A percentile compares a stretch with the other conserved stretches of the same genome.
These are phyloP conservation scores for Pelochelys cantorii DNA, from an alignment of 2,797 vertebrate genomes.

Conservation along the genomic window DNA sequence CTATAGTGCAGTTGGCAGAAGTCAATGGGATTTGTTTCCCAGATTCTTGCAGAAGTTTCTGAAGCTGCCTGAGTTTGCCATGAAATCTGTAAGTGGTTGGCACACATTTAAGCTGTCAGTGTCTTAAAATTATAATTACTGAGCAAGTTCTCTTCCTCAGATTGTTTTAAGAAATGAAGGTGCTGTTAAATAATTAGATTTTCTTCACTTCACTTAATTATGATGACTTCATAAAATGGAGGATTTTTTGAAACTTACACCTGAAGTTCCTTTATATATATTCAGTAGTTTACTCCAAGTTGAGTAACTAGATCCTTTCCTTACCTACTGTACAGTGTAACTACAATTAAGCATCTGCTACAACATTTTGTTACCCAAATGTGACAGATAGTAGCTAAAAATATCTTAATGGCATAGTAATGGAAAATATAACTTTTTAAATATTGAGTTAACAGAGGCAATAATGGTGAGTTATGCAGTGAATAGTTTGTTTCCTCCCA, in stretches of 20 bases:
- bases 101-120: not conserved
- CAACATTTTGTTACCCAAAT: constrained; percentile 21
- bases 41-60: constrained; percentile 50
- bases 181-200: not conserved
- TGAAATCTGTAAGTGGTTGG: constrained; percentile 13
- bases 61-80: not conserved
- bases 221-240: constrained; percentile 6
- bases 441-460: constrained; percentile 22
- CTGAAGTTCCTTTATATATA: not conserved
- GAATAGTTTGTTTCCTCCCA: constrained; percentile 38
- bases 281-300: not conserved
- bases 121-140: constrained; percentile 27
- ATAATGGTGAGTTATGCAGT: not conserved
- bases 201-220: constrained; percentile 13
- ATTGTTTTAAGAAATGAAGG: not conserved
- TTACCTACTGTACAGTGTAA: not conserved
- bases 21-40: constrained; percentile 59
- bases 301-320: not conserved
- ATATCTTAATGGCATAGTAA: not conserved
- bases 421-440: constrained; percentile 13
- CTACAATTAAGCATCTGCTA: constrained; percentile 12
- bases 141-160: not conserved
- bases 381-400: constrained; percentile 12
- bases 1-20: constrained; percentile 63
- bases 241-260: not conserved